Evolutionary conservation across 2,797 vertebrate genomes (phyloP).

Genomic region (Neostethus bicornis): DNA sequence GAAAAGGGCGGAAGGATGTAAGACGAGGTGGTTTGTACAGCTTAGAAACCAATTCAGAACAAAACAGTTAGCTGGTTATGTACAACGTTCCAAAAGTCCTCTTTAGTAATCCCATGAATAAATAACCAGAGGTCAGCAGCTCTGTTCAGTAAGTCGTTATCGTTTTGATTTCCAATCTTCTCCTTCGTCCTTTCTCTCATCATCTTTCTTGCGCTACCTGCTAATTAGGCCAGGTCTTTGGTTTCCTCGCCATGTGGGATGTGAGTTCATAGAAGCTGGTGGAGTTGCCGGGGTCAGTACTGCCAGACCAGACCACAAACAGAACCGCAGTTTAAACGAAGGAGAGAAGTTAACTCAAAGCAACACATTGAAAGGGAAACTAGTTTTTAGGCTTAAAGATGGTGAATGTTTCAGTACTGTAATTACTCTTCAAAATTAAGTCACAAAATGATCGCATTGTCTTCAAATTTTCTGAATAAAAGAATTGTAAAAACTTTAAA

Average conservation of each 20-base stretch:
- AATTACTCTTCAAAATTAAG: too few relatives aligned
- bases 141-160: constrained; percentile 67
- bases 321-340: constrained; percentile 22
- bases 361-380: constrained; percentile 44
- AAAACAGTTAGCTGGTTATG: constrained; percentile 26
- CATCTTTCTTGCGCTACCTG: constrained; percentile 55
- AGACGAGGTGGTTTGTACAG: constrained; percentile 28
- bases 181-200: constrained; percentile 52
- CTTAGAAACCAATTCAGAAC: constrained; percentile 36
- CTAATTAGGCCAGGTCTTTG: constrained; percentile 80
- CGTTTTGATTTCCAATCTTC: constrained; percentile 78
- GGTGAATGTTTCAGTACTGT: constrained; percentile 20
- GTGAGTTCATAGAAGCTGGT: constrained; percentile 79
- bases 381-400: constrained; percentile 38
- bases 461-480: too few relatives aligned
- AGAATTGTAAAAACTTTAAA: too few relatives aligned
- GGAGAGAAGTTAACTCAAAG: constrained; percentile 28
- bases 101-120: constrained; percentile 71
- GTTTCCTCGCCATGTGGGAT: constrained; percentile 78
- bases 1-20: constrained; percentile 14
- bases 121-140: constrained; percentile 66
- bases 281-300: constrained; percentile 69
- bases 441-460: too few relatives aligned
- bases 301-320: constrained; percentile 26
- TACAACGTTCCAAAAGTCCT: constrained; percentile 59